Evolutionary conservation across 1,140 invertebrate species (phyloP), one percentile per base, ranked within the genome.

Genomic region (Psix sp.): DNA sequence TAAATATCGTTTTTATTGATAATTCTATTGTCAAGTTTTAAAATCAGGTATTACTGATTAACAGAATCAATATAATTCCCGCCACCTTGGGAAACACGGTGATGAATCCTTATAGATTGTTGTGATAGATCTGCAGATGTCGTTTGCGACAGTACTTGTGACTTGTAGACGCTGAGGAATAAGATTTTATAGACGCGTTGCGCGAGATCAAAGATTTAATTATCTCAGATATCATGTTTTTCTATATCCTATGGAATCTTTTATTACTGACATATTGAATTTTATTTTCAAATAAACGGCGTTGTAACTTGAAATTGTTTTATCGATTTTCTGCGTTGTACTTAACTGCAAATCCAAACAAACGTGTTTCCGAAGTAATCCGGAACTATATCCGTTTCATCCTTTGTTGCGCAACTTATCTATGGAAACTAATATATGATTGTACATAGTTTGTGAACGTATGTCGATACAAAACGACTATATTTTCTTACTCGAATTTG

Each of bases 121-220:
- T 84, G 80, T 83, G 80, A 84, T 84, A 84, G 77, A 80, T 65
- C 38, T 76, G 35, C 54, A 70, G 60, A 60, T 57, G 62, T 59
- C 46, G 31, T 38, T 57, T 24, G 38, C 18, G 16, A 57, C 20
- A 24, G 52, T 65, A 75, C 51, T 42, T 43, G 65, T 51, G 54
- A 68, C 62, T 71, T 56, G 66, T 36, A 46, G 29, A 71, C 60
- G 42, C 54, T 17, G 17, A 70, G 46, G 21, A 29, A 52, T 39
- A 51, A 5, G 6, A 52, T 74, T 63, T 57, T 63, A 49, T 43
- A 74, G 57, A 49, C 42, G 56, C 5, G 51, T 49, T 43, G 43
- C 31, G 63, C 54, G 36, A 33, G 16, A 18, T 48, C 1, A n/a
- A 29, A 29, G 7, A 3, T 24, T 24, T 29, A 10, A n/a, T 29